Evolutionary conservation across 2,888 invertebrate genomes (phyloP).

Genomic region (Dicycla oo): DNA sequence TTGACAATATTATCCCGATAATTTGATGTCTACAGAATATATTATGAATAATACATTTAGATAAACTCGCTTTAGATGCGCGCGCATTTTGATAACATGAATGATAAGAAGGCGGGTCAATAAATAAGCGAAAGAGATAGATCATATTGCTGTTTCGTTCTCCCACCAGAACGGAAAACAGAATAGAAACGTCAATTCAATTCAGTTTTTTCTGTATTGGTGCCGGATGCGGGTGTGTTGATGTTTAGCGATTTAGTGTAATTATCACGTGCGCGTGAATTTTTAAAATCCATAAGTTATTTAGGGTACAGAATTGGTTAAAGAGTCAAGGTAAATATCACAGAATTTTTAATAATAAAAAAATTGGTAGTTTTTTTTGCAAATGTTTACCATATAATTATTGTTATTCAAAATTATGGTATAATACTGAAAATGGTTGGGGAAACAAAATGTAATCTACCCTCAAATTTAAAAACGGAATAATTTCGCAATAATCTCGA

Average conservation of each 20-base stretch:
- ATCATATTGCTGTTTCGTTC: constrained; percentile 72
- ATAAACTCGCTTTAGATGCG: constrained; percentile 59
- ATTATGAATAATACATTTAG: background rate
- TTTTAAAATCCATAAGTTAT: constrained; percentile 24
- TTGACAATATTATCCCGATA: background rate
- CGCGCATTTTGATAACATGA: constrained; percentile 74
- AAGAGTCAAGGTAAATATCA: constrained; percentile 46
- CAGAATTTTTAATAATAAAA: background rate
- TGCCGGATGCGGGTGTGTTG: constrained; percentile 73
- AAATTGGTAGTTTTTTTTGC: background rate
- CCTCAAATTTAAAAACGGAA: constrained; percentile 14
- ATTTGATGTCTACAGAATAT: background rate
- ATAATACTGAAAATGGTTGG: constrained; percentile 7
- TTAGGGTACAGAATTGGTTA: constrained; percentile 9
- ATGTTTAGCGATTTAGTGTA: constrained; percentile 65
- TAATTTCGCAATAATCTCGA: background rate
- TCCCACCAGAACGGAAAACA: constrained; percentile 54
- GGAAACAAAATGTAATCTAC: constrained; percentile 11
- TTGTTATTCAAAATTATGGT: background rate
- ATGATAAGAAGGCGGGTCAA: constrained; percentile 81
- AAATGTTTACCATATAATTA: background rate
- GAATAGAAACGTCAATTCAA: constrained; percentile 62
- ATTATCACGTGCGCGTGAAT: constrained; percentile 78
- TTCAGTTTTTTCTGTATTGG: constrained; percentile 77
- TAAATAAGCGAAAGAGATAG: constrained; percentile 75